These are phyloP conservation scores for Mercenaria mercenaria DNA, from an alignment of 1,140 invertebrate genomes.

Conservation along the genomic window DNA sequence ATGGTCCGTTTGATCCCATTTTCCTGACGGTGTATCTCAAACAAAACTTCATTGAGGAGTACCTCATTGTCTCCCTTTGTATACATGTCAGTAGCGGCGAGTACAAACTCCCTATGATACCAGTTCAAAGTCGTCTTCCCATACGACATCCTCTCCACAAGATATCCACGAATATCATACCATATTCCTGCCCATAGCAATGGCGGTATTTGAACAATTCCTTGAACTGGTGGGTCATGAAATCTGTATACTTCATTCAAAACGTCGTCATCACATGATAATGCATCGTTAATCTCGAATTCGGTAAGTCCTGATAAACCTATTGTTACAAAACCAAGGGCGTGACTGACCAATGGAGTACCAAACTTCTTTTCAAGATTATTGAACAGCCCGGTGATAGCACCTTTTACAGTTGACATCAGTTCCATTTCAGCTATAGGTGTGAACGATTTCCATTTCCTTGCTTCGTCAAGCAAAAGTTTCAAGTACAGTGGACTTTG, in stretches of 20 bases:
- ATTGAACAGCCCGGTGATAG: slow-evolving; percentile 80
- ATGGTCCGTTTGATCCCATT: slow-evolving; percentile 74
- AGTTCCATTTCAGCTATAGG: slow-evolving; percentile 60
- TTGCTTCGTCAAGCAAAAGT: slow-evolving; percentile 78
- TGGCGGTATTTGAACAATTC: slow-evolving; percentile 81
- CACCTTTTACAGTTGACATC: slow-evolving; percentile 69
- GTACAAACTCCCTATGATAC: slow-evolving; percentile 94
- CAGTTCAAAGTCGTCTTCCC: slow-evolving; percentile 93
- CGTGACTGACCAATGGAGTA: slow-evolving; percentile 86
- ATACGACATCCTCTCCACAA: slow-evolving; percentile 89
- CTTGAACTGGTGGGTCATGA: slow-evolving; percentile 82
- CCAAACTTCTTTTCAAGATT: slow-evolving; percentile 82
- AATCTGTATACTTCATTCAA: slow-evolving; percentile 83
- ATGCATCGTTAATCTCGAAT: slow-evolving; percentile 84
- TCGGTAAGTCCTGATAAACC: slow-evolving; percentile 82
- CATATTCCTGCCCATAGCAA: slow-evolving; percentile 90
- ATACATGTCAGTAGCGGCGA: slow-evolving; percentile 96
- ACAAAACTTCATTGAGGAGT: slow-evolving; percentile 73
- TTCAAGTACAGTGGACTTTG: slow-evolving; percentile 82
- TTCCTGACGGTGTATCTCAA: slow-evolving; percentile 74
- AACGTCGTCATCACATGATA: slow-evolving; percentile 84
- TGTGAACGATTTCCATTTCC: slow-evolving; percentile 77
- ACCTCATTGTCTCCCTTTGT: slow-evolving; percentile 87
- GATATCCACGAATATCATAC: slow-evolving; percentile 90
- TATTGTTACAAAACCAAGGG: slow-evolving; percentile 91